phyloP scores from a whole-genome alignment of 2,797 vertebrate genomes.

The Enteromius fasciolatus region DNA sequence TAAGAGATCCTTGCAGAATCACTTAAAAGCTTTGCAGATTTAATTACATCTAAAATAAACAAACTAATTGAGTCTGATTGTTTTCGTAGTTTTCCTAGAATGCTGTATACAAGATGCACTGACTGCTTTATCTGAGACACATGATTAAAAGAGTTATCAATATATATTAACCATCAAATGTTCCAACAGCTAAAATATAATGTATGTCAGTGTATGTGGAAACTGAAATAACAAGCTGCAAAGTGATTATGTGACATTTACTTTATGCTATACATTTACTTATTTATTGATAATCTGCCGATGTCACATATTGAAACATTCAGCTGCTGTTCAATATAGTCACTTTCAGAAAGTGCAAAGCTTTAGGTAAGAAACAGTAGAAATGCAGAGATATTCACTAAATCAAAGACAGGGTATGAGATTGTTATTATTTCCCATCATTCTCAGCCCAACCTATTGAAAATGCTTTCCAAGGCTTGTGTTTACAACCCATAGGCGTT shows the following conservation, averaged over 20 bases:
- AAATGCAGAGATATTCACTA: background rate
- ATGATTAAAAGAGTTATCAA: background rate
- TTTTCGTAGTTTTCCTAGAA: background rate
- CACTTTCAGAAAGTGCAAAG: background rate
- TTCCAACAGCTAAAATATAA: background rate
- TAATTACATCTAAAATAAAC: constrained; percentile 14
- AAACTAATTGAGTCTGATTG: background rate
- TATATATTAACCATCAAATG: background rate
- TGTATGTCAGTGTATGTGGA: background rate
- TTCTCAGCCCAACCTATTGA: background rate
- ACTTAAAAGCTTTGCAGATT: background rate
- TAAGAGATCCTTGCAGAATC: background rate
- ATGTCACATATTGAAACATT: background rate
- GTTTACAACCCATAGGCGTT: constrained; percentile 7
- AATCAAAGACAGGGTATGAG: background rate
- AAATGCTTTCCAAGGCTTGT: background rate
- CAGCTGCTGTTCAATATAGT: background rate
- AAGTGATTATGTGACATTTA: background rate
- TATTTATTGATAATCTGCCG: background rate
- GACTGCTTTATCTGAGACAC: background rate
- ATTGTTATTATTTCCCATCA: constrained; percentile 12
- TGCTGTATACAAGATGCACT: background rate
- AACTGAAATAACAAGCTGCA: background rate
- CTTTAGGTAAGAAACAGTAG: background rate
- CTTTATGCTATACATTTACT: background rate